Base-by-base conservation (phyloP, 1,140 invertebrate species). In the Bombus affinis region DNA sequence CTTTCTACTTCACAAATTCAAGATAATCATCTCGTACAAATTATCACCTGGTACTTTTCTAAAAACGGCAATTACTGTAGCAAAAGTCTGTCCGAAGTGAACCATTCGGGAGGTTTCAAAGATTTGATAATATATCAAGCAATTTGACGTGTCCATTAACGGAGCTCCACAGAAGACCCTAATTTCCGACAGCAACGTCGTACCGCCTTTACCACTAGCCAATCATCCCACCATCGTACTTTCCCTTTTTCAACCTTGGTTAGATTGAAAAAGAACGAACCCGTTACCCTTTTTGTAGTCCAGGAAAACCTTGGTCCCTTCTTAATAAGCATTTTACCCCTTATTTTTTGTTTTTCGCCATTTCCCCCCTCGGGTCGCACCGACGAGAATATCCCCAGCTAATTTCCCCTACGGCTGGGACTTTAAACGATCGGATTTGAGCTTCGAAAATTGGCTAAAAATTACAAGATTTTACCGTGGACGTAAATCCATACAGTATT, bases 81-180 rank as follows among this genome's bases (percentile, higher is more conserved):
- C 32, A 35, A 53, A 28, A 28, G 9, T 3, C 1, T 53, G 47
- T 22, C 6, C 18, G 0, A 53, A 53, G 1, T 22, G 42, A 44
- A 53, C 4, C 6, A 9, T 13, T 57, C 12, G 2, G 15, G 25
- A 4, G 18, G 59, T 62, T 28, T 65, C n/a, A 39, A 72, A 68
- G 66, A 73, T 81, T 57, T 57, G 75, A 59, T 88, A 89, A 90
- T 89, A 81, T 87, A 89, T 89, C 83, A 86, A 78, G 25, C 80
- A 87, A 80, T 86, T 91, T 91, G 89, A 91, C 89, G 89, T 75
- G 76, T 89, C 90, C 86, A 91, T 91, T 91, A 91, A 89, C 80
- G 65, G 79, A 68, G 57, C 42, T 37, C 18, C 44, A 75, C 28
- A 47, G 75, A 35, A 66, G 66, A 88, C 42, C 83, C 81, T 89